A percentile compares a stretch with the other conserved stretches of the same genome.
Conservation (phyloP, 1,140 invertebrate genomes). For the Dolichoris vasculosae region DNA sequence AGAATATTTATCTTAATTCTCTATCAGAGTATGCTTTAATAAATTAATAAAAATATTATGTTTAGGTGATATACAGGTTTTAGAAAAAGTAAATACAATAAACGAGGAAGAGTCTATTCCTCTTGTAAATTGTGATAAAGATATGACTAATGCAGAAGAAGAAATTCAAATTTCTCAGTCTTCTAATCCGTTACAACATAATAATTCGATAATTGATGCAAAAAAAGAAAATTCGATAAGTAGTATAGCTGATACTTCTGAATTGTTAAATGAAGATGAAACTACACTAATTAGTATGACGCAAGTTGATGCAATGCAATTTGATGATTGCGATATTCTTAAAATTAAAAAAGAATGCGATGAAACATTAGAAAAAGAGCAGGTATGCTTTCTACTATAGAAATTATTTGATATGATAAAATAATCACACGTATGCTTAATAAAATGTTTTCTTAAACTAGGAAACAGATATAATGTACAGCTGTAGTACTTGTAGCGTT, state of each 20-base stretch:
- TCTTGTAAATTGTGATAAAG: constrained; percentile 46
- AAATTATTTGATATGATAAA: background rate
- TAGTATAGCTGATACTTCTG: constrained; percentile 60
- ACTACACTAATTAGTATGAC: constrained; percentile 60
- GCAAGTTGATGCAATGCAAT: constrained; percentile 60
- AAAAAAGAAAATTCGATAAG: constrained; percentile 59
- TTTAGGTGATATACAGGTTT: constrained; percentile 66
- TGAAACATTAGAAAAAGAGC: constrained; percentile 59
- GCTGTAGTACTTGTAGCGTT: constrained; percentile 79
- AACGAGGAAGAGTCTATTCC: constrained; percentile 45
- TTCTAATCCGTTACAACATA: constrained; percentile 20
- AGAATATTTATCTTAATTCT: too few relatives aligned
- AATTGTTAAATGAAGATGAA: constrained; percentile 58
- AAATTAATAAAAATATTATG: constrained; percentile 34
- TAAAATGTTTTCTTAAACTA: background rate
- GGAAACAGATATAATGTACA: constrained; percentile 69
- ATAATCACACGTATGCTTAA: background rate
- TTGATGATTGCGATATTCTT: constrained; percentile 61
- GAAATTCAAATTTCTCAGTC: constrained; percentile 28
- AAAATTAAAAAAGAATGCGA: constrained; percentile 66
- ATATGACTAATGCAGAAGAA: constrained; percentile 16
- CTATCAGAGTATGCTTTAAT: background rate
- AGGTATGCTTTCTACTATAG: constrained; percentile 20
- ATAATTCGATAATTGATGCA: background rate
- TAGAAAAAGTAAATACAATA: constrained; percentile 57